Percentiles rank a stretch among this genome's conserved stretches.
These are phyloP conservation scores for Centropristis striata DNA, from an alignment of 2,113 vertebrate species.

Conservation along the genomic window DNA sequence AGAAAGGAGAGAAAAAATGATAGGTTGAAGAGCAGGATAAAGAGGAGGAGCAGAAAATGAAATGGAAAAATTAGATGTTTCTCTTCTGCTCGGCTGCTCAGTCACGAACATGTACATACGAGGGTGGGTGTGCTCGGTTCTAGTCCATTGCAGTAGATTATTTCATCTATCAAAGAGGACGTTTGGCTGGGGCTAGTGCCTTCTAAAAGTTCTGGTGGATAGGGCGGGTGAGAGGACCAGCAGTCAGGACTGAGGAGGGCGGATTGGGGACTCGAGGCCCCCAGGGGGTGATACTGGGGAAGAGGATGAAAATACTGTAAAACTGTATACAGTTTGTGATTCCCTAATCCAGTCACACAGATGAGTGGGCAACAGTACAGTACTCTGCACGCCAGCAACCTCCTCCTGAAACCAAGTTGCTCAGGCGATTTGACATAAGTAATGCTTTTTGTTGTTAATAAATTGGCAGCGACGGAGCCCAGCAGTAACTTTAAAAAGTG, in stretches of 20 bases:
- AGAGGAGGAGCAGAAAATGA: neutral
- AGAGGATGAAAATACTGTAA: slow-evolving; percentile 28
- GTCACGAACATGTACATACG: neutral
- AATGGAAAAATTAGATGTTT: neutral
- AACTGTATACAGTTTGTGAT: slow-evolving; percentile 19
- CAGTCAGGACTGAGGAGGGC: neutral
- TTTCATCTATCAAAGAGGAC: slow-evolving; percentile 6
- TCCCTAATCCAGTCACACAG: slow-evolving; percentile 23
- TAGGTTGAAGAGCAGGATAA: neutral
- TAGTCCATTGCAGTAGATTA: slow-evolving; percentile 21
- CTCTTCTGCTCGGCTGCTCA: neutral
- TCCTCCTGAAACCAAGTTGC: too few species aligned
- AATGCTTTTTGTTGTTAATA: neutral
- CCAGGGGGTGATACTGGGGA: slow-evolving; percentile 24
- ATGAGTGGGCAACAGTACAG: neutral
- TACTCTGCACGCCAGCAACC: neutral
- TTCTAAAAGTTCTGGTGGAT: slow-evolving; percentile 31
- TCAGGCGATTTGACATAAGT: neutral
- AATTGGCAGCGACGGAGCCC: too few species aligned
- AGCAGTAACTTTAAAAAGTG: too few species aligned
- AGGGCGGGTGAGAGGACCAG: slow-evolving; percentile 24
- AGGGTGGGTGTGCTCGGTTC: slow-evolving; percentile 1
- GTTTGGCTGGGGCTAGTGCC: neutral
- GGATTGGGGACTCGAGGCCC: slow-evolving; percentile 6
- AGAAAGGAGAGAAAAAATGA: slow-evolving; percentile 1